phyloP scores from a whole-genome alignment of 2,113 vertebrate genomes.

The Danionella cerebrum region DNA sequence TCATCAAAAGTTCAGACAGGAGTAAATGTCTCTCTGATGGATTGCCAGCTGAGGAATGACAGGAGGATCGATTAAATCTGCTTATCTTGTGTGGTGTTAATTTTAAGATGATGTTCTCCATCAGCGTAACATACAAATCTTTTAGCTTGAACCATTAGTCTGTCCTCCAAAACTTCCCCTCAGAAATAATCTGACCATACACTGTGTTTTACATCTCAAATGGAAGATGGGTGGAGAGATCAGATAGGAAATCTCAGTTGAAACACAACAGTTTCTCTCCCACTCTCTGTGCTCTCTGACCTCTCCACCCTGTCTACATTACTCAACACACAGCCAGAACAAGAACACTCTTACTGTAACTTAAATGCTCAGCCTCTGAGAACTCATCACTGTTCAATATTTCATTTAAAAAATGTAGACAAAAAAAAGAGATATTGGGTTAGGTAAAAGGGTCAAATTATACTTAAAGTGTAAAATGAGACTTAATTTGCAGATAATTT shows the following conservation, averaged over 20 bases:
- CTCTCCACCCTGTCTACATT: slow-evolving; percentile 4
- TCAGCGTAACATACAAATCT: background rate
- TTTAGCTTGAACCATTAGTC: background rate
- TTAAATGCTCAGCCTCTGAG: too few relatives aligned
- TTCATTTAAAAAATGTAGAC: too few relatives aligned
- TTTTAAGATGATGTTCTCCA: background rate
- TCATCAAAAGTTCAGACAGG: slow-evolving; percentile 1
- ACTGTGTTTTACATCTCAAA: background rate
- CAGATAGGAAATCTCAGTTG: background rate
- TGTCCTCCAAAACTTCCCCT: background rate
- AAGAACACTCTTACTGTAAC: too few relatives aligned
- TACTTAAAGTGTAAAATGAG: too few relatives aligned
- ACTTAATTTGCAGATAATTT: too few relatives aligned
- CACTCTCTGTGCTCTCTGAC: slow-evolving; percentile 10
- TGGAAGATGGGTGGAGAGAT: slow-evolving; percentile 5
- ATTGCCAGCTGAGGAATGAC: background rate
- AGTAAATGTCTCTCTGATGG: background rate
- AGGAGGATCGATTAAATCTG: background rate
- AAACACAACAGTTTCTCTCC: slow-evolving; percentile 7
- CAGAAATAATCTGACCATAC: background rate
- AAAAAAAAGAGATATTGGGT: too few relatives aligned
- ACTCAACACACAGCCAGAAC: background rate
- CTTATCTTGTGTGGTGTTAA: background rate
- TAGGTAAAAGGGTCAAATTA: too few relatives aligned
- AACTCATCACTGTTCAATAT: too few relatives aligned